Evolutionary conservation across 37 sponge, comb jelly and placozoan species (phyloP), one percentile per base, ranked within the genome.

Genomic region (Geodia barretti): DNA sequence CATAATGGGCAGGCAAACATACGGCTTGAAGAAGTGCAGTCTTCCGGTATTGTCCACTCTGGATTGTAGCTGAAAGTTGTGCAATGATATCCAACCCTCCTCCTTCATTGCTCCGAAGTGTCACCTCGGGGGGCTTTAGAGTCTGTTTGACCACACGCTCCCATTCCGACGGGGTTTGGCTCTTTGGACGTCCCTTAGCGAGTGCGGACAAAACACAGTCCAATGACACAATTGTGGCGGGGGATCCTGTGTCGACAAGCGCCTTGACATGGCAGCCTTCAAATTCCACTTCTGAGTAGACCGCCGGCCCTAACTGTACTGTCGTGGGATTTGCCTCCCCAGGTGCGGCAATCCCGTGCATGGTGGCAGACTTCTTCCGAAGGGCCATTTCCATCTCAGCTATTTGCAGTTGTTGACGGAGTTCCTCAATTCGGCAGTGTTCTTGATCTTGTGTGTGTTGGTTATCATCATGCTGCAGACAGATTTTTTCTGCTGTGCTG

Each of bases 51-150:
- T n/a, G n/a, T n/a, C n/a, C n/a, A n/a, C n/a, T n/a, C n/a, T n/a
- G n/a, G 4, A 79, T 43, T 1, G 32, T 30, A 8, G 35, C 59
- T 37, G 24, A 5, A 19, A 77, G 11, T 68, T 79, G 80, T 37
- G 33, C 62, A 17, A 79, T 20, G 28, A 68, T 68, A 20, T 60
- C 21, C 2, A 39, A 20, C 2, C 11, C 24, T 3, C 61, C 58
- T 35, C 68, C 79, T 8, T 68, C 58, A 37, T 67, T 65, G 47
- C 34, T 78, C 43, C n/a, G 30, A 3, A 78, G 79, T 14, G 8
- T 14, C 3, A 78, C 17, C 8, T 34, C 4, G 7, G 79, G 26
- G n/a, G 79, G 79, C 9, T 78, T 17, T 7, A 78, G 8, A 1
- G 68, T 9, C 58, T 25, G 11, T 8, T 14, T 38, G 32, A 67